Percentiles rank a stretch among this genome's conserved stretches.
These are phyloP conservation scores for Cardinalis cardinalis DNA, from an alignment of 2,113 vertebrate species.

Conservation along the genomic window DNA sequence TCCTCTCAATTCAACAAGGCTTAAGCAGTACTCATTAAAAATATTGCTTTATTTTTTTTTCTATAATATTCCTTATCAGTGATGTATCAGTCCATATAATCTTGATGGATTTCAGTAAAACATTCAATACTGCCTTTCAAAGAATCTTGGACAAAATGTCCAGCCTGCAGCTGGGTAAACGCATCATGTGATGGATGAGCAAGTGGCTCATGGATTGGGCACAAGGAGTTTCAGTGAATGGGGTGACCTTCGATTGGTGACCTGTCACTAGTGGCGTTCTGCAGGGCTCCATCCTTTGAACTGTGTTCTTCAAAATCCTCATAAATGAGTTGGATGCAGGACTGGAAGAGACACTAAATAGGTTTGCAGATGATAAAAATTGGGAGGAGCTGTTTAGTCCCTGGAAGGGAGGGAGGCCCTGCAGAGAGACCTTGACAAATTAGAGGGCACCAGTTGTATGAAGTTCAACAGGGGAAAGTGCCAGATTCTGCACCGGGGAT, in stretches of 20 bases:
- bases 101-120: background rate
- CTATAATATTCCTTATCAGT: background rate
- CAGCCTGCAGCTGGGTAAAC: background rate
- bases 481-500: background rate
- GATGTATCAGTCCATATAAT: no score
- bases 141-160: background rate
- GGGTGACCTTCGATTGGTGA: background rate
- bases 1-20: background rate
- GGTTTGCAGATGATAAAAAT: background rate
- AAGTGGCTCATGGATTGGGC: background rate
- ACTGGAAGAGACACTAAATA: background rate
- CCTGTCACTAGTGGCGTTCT: background rate
- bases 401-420: background rate
- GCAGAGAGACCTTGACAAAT: background rate
- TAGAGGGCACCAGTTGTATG: background rate
- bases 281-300: fast-evolving
- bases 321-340: background rate
- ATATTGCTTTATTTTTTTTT: background rate
- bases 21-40: background rate
- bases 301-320: background rate
- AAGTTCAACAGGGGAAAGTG: background rate
- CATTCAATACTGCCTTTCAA: background rate
- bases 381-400: background rate
- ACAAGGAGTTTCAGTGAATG: background rate
- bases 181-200: background rate